These are phyloP conservation scores for Myotis findleyi DNA, from an alignment of 2,797 vertebrate species.

Conservation along the genomic window DNA sequence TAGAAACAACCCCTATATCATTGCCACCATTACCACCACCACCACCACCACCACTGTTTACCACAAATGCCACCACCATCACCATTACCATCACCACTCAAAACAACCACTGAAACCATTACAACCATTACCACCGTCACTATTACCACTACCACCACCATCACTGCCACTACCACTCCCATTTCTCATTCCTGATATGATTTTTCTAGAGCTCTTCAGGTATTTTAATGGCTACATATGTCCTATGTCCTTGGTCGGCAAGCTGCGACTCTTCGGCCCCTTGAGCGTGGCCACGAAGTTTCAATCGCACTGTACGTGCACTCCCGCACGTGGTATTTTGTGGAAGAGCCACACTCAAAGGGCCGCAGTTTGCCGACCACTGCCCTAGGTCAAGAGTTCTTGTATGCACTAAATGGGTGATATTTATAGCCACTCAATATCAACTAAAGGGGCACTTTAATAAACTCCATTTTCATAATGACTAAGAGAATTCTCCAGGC, in stretches of 20 bases:
- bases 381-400: background rate
- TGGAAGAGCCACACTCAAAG: no score
- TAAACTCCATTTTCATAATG: background rate
- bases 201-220: background rate
- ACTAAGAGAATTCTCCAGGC: background rate
- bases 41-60: background rate
- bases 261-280: no score
- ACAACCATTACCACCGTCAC: no score
- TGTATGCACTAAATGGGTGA: background rate
- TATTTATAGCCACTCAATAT: background rate
- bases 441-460: background rate
- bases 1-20: background rate
- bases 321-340: no score
- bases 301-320: no score
- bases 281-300: no score
- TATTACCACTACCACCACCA: no score
- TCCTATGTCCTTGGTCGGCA: background rate
- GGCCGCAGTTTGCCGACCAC: no score
- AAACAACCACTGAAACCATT: background rate
- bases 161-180: background rate
- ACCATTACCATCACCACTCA: no score
- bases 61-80: background rate
- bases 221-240: background rate
- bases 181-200: background rate
- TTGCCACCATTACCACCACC: background rate